phyloP scores from a whole-genome alignment of 1,140 invertebrate species.

The Solenopsis fugax region DNA sequence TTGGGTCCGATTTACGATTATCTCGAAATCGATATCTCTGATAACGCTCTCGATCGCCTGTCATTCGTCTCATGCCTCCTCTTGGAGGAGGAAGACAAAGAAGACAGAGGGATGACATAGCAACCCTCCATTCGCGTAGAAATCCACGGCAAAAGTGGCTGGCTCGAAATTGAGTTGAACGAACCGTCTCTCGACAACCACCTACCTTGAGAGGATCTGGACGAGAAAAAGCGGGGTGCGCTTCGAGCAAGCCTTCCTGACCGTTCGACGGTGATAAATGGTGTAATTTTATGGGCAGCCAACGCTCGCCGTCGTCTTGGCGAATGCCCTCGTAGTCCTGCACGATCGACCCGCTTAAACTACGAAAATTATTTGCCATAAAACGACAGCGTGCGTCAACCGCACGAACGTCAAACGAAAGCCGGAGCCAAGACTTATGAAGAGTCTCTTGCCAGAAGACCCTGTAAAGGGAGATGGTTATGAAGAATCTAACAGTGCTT shows the following conservation, averaged over 20 bases:
- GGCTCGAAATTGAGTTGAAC: constrained; percentile 67
- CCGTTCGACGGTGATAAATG: constrained; percentile 69
- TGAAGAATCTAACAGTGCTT: constrained; percentile 17
- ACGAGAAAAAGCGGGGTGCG: constrained; percentile 57
- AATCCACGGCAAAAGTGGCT: constrained; percentile 47
- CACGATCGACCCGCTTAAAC: constrained; percentile 40
- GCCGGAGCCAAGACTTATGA: background rate
- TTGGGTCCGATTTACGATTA: background rate
- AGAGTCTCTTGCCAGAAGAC: background rate
- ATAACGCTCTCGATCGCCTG: background rate
- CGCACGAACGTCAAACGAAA: constrained; percentile 4
- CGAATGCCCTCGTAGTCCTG: background rate
- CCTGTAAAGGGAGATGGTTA: background rate
- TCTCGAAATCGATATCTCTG: constrained; percentile 31
- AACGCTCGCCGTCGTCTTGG: constrained; percentile 51
- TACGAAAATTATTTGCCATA: constrained; percentile 72
- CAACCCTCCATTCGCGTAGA: constrained; percentile 38
- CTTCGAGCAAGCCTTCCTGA: constrained; percentile 16
- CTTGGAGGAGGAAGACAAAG: constrained; percentile 18
- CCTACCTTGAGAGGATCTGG: constrained; percentile 64
- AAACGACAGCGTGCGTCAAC: constrained; percentile 59
- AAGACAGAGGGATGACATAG: constrained; percentile 60
- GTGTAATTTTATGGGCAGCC: constrained; percentile 65
- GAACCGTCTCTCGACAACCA: constrained; percentile 56
- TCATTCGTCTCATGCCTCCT: background rate